Conservation (phyloP, 2,888 invertebrate species). For the Sminthurides aquaticus region DNA sequence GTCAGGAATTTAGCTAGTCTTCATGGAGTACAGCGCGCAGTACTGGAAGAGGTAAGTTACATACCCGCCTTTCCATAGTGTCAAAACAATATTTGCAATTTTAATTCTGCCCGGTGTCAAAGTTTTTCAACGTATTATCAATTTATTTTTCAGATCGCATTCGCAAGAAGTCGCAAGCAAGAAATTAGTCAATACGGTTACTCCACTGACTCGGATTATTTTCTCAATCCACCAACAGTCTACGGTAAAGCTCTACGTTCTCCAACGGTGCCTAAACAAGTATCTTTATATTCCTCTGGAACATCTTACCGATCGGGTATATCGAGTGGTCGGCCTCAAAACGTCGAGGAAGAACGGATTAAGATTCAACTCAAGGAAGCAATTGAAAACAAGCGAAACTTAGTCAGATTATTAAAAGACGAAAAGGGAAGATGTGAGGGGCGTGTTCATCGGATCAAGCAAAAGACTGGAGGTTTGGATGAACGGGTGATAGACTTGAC, state of each 20-base stretch:
- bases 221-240: background rate
- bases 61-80: background rate
- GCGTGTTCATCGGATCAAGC: slow-evolving; percentile 58
- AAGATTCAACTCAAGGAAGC: slow-evolving; percentile 52
- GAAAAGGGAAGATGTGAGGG: slow-evolving; percentile 61
- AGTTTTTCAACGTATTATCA: too few species aligned
- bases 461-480: slow-evolving; percentile 53
- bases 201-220: slow-evolving; percentile 17
- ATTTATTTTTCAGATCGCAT: slow-evolving; percentile 27
- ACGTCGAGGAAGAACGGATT: slow-evolving; percentile 26
- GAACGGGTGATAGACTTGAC: slow-evolving; percentile 66
- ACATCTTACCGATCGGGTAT: background rate
- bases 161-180: slow-evolving; percentile 32
- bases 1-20: slow-evolving; percentile 33
- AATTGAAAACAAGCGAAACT: slow-evolving; percentile 63
- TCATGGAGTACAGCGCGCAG: slow-evolving; percentile 36
- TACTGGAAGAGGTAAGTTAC: slow-evolving; percentile 38
- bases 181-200: slow-evolving; percentile 34
- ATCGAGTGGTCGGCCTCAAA: slow-evolving; percentile 6
- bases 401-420: slow-evolving; percentile 60
- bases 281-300: background rate
- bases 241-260: background rate
- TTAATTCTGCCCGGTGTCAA: too few species aligned
- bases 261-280: slow-evolving; percentile 11
- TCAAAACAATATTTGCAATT: background rate